Evolutionary conservation across 2,888 invertebrate species (phyloP), one percentile per base, ranked within the genome.

Genomic region (Heteromyza rotundicornis): DNA sequence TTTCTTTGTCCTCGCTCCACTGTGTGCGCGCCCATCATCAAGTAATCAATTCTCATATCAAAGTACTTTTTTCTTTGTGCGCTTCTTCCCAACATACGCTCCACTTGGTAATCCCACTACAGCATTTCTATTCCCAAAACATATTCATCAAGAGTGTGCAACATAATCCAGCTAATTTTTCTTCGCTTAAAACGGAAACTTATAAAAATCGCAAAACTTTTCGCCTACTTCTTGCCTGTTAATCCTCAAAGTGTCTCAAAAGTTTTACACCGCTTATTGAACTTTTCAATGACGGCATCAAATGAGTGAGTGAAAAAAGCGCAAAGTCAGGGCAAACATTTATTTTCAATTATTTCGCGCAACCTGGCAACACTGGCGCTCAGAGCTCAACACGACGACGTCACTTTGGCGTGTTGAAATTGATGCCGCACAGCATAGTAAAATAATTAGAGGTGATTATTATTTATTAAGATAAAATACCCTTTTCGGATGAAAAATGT

Each of bases 211-310:
- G 16, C 1, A 17, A 52, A 52, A 64, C 19, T 50, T 62, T 59
- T 71, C 64, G 71, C 68, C 71, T 71, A 68, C 70, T 70, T 66
- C 16, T 66, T 61, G 68, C 63, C 68, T 68, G 23, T 69, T 74
- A 73, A 73, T 73, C 73, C 74, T 70, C 74, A 73, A 73, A 74
- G 73, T 73, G 73, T 74, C 73, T 73, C 73, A 70, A 73, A 73
- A 73, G 67, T 74, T 73, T 73, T 47, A 47, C 5, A 47, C 17
- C 47, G 47, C 47, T 47, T 47, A 47, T 47, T 7, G 14, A 47
- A 17, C 19, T 40, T 40, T 40, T 40, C 40, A 23, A n/a, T n/a
- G n/a, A n/a, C n/a, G n/a, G n/a, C n/a, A n/a, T n/a, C n/a, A n/a
- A n/a, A n/a, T n/a, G n/a, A n/a, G n/a, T n/a, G 24, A 14, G 54